Base-by-base conservation (phyloP, 2,797 vertebrate species). In the Takifugu rubripes region DNA sequence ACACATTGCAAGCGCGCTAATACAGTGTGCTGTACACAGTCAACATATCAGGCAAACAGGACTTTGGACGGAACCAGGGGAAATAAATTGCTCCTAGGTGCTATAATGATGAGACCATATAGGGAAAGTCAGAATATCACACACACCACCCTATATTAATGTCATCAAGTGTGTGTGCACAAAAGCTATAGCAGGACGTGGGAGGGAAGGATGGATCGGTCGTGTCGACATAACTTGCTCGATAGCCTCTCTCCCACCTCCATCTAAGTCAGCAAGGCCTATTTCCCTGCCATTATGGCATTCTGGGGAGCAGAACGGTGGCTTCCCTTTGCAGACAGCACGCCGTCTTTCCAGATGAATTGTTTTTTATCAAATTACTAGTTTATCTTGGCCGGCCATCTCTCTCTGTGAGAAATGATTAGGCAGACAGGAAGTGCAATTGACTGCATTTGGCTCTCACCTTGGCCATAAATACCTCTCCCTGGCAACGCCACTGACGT, bases 381-480 rank as follows among this genome's bases (percentile, higher is more conserved):
- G 84, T 90, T 88, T 87, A 84, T 90, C 84, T 74, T 77, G 65
- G 61, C 73, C 24, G 60, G 59, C 70, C 82, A 83, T 90, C 79
- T 84, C 73, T 87, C 83, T 84, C 73, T 74, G 73, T 86, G 85
- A 87, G 74, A 56, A 85, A 91, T 86, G 78, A 90, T 85, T 74
- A 84, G 77, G 62, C 75, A 85, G 89, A 85, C 86, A 87, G 85
- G 75, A 74, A 66, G 67, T 61, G 78, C 89, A 90, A 91, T 90
- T 90, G 90, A 90, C 86, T 83, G 65, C 68, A 68, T 88, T 92
- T 92, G 83, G 83, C 87, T 89, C 88, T 86, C 85, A 84, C 84
- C 83, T 78, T 70, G 70, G 82, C 89, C 87, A 82, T 89, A 90
- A 90, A 89, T 85, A 82, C 83, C 72, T 73, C 68, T 73, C 74